phyloP scores from a whole-genome alignment of 1,140 invertebrate genomes.

The Saxidomus purpurata region DNA sequence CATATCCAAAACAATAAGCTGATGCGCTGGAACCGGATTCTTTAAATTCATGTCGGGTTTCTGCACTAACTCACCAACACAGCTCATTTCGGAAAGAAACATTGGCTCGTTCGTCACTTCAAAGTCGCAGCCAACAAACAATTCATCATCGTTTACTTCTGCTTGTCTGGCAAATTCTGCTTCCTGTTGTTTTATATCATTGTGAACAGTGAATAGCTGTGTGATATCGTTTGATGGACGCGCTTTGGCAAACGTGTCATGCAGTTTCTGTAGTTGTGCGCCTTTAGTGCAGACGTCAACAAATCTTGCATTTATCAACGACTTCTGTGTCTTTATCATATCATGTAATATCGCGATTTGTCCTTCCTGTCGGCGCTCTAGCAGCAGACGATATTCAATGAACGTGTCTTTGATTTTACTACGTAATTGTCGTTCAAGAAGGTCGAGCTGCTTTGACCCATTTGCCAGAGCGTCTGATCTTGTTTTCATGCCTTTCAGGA shows the following conservation, averaged over 20 bases:
- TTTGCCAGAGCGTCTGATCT: conserved; percentile 79
- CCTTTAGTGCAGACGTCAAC: conserved; percentile 79
- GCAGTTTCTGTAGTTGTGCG: conserved; percentile 80
- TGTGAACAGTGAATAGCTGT: conserved; percentile 80
- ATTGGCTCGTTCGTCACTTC: conserved; percentile 77
- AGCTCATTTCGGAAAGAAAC: conserved; percentile 80
- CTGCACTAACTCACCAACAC: conserved; percentile 77
- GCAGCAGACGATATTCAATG: conserved; percentile 82
- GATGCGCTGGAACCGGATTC: conserved; percentile 78
- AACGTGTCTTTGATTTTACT: conserved; percentile 82
- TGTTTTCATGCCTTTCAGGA: conserved; percentile 78
- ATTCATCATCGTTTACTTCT: conserved; percentile 78
- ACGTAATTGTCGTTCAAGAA: conserved; percentile 79
- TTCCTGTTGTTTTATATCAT: conserved; percentile 80
- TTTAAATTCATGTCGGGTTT: conserved; percentile 75
- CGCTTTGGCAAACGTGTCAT: conserved; percentile 79
- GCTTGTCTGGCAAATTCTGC: conserved; percentile 74
- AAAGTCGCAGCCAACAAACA: conserved; percentile 78
- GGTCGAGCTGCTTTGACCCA: conserved; percentile 82
- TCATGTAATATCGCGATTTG: conserved; percentile 77
- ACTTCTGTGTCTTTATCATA: conserved; percentile 79
- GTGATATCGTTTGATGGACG: conserved; percentile 77
- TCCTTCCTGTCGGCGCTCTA: conserved; percentile 81
- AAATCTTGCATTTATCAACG: conserved; percentile 78
- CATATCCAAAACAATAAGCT: conserved; percentile 77